Conservation (phyloP, 2,797 vertebrate species). For the Neosilurus hyrtlii region DNA sequence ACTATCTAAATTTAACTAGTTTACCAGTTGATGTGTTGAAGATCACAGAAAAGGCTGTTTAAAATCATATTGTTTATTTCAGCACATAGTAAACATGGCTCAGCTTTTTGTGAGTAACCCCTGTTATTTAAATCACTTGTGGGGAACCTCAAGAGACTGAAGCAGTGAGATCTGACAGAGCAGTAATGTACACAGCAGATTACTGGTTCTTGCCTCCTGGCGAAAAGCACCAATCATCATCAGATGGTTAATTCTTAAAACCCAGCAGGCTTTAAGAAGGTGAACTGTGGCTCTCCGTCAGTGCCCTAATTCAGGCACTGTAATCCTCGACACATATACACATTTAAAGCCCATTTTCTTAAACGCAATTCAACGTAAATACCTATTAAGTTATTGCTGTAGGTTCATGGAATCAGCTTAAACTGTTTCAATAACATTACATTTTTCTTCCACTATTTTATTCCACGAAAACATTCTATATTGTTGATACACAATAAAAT, state of each 20-base stretch:
- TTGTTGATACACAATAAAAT: background rate
- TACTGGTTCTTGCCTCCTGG: constrained; percentile 55
- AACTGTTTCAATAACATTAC: background rate
- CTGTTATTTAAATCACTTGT: constrained; percentile 60
- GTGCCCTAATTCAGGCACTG: constrained; percentile 27
- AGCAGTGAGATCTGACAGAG: constrained; percentile 36
- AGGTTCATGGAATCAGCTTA: background rate
- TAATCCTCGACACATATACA: constrained; percentile 65
- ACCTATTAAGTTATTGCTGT: too few relatives aligned
- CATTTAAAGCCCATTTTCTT: background rate
- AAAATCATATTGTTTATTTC: constrained; percentile 58
- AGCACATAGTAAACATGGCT: constrained; percentile 55
- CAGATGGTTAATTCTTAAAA: constrained; percentile 49
- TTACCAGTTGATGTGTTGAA: constrained; percentile 44
- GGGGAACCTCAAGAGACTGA: constrained; percentile 57
- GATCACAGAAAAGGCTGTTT: constrained; percentile 47
- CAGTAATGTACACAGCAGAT: constrained; percentile 58
- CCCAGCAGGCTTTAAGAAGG: constrained; percentile 39
- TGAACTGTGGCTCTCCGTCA: constrained; percentile 55
- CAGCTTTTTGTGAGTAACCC: constrained; percentile 51
- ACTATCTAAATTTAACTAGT: constrained; percentile 30
- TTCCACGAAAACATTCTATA: background rate
- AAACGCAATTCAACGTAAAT: background rate
- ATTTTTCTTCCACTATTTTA: background rate
- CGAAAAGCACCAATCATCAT: constrained; percentile 60